Conservation (phyloP, 2,888 invertebrate species). For the Nemurella pictetii region DNA sequence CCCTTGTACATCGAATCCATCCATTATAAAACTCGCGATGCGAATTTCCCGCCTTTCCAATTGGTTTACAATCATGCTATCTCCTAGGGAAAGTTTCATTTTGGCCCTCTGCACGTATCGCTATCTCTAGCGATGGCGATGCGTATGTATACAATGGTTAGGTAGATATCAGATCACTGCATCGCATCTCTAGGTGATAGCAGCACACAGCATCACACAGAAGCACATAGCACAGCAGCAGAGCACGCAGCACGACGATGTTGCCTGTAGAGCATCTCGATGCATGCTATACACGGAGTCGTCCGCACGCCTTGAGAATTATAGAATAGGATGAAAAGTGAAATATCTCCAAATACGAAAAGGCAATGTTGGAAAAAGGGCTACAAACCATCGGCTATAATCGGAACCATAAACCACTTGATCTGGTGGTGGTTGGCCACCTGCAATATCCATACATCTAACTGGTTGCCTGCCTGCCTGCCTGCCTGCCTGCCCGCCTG, state of each 20-base stretch:
- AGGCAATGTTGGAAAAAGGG: conserved; percentile 24
- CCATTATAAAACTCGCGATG: not conserved
- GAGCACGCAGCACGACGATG: too few species aligned
- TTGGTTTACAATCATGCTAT: not conserved
- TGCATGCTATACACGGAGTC: not conserved
- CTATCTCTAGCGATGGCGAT: not conserved
- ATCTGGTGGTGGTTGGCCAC: conserved; percentile 11
- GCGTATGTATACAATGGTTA: not conserved
- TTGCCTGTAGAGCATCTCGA: not conserved
- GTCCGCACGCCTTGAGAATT: not conserved
- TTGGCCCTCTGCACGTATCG: not conserved
- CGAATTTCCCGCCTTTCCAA: not conserved
- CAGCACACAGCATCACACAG: too few species aligned
- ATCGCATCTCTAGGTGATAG: not conserved
- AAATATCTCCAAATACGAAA: conserved; percentile 26
- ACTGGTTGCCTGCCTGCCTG: not conserved
- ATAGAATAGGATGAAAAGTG: conserved; percentile 8
- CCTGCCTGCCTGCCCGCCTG: too few species aligned
- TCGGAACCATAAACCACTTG: conserved; percentile 12
- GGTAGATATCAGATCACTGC: not conserved
- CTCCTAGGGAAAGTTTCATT: not conserved
- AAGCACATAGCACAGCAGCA: too few species aligned
- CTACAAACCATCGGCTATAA: conserved; percentile 20
- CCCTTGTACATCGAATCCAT: not conserved
- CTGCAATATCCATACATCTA: conserved; percentile 21